These are phyloP conservation scores for Desmophyllum pertusum DNA, from an alignment of 92 coral and sea anemone species.

Conservation along the genomic window DNA sequence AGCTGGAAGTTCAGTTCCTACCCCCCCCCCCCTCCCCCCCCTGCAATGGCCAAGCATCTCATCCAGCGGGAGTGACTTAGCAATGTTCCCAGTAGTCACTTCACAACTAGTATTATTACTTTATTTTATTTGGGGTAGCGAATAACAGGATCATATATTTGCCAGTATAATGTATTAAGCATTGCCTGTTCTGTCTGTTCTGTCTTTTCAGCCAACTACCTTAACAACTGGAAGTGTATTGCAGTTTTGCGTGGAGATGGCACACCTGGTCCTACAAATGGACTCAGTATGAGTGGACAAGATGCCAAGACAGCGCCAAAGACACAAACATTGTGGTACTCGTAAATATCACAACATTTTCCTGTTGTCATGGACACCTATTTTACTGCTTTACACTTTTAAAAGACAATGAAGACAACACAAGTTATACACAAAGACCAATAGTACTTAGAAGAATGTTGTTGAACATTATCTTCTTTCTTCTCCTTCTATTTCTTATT, in stretches of 20 bases:
- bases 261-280: conserved; percentile 52
- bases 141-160: too few species aligned
- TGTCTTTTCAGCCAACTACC: conserved; percentile 80
- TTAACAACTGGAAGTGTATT: conserved; percentile 96
- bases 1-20: too few species aligned
- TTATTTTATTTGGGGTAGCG: too few species aligned
- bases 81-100: too few species aligned
- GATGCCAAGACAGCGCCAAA: conserved; percentile 25
- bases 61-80: too few species aligned
- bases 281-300: conserved; percentile 41
- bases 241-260: conserved; percentile 96
- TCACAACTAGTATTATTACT: too few species aligned
- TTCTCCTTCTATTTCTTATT: too few species aligned
- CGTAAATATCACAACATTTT: conserved; percentile 29
- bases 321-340: conserved; percentile 68
- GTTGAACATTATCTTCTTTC: background rate
- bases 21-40: too few species aligned
- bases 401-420: background rate
- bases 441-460: background rate
- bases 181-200: background rate
- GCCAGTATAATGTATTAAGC: too few species aligned
- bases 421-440: background rate
- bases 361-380: background rate
- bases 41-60: too few species aligned
- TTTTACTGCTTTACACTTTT: background rate